Base-by-base conservation (phyloP, 1,140 invertebrate species). In the Drosophila nannoptera region DNA sequence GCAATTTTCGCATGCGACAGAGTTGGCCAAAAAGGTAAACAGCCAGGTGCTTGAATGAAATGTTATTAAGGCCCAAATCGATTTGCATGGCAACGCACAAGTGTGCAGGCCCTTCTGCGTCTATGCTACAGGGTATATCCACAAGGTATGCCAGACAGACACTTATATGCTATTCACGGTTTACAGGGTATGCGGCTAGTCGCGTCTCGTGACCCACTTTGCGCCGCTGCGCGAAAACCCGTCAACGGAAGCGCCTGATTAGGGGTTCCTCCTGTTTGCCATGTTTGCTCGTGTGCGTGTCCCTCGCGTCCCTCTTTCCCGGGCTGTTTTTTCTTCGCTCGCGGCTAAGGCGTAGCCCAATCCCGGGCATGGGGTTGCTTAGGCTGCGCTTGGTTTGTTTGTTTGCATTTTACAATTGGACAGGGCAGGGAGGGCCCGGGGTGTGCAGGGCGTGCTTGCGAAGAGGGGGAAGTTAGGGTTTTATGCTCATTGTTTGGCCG, bases 11-110 rank as follows among this genome's bases (percentile, higher is more conserved):
- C 67, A 54, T 52, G 53, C 59, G 52, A 46, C 56, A 84, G 80
- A 76, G 65, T 5, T 7, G 49, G 7, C 12, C 8, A 5, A 9
- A 29, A 42, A 36, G 49, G 35, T 31, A 56, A 35, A 12, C 22
- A 32, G 69, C 69, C 77, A 82, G 78, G 59, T 82, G 78, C 70
- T 36, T 36, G 6, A 38, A 40, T 36, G 11, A 36, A 40, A 40
- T 43, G 52, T 56, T 64, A 32, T 52, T 58, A 31, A 31, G 31
- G 12, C 12, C 31, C 54, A 36, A 33, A 81, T 84, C 68, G 81
- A 86, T 86, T 86, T 74, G 59, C 81, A 74, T 86, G 77, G 77
- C 74, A 81, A 80, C 70, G 64, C 69, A 70, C 78, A 77, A 81
- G 77, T 42, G 38, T 22, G 38, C 38, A 22, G 31, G 4, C 22